Conservation (phyloP, 2,113 vertebrate genomes). For the Onychostruthus taczanowskii region DNA sequence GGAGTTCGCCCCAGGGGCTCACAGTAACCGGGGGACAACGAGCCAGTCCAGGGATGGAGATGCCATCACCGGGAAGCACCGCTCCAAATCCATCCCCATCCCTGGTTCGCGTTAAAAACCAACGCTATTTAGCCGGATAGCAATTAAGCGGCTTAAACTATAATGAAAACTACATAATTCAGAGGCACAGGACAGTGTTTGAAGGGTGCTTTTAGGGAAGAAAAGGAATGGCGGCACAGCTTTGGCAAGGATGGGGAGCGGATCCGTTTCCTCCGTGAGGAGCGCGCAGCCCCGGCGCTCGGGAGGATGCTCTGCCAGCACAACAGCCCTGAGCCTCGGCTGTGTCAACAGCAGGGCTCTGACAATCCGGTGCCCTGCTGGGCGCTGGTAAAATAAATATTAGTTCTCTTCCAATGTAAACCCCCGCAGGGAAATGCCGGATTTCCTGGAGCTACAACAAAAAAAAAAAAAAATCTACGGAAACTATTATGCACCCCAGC, state of each 20-base stretch:
- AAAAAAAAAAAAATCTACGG: not conserved
- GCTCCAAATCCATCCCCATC: fast-evolving
- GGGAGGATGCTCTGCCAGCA: not conserved
- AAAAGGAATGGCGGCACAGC: not conserved
- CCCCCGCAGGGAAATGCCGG: not conserved
- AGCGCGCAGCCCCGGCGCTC: not conserved
- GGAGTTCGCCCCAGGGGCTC: not conserved
- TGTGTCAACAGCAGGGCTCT: not conserved
- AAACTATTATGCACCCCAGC: not conserved
- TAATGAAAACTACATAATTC: not conserved
- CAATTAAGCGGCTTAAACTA: not conserved
- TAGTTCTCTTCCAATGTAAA: not conserved
- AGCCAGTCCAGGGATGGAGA: fast-evolving
- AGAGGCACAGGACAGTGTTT: fast-evolving
- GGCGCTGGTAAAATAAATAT: not conserved
- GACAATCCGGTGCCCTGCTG: not conserved
- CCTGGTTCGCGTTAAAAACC: not conserved
- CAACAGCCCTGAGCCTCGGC: not conserved
- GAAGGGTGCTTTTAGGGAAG: not conserved
- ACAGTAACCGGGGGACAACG: fast-evolving
- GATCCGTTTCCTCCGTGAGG: not conserved
- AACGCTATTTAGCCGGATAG: not conserved
- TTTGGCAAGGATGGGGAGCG: not conserved
- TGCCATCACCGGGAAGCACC: not conserved
- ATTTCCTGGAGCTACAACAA: not conserved